Percentiles rank a stretch among this genome's conserved stretches.
Evolutionary conservation across 2,797 vertebrate species (phyloP).

Genomic region (Hypotaenidia philippensis): DNA sequence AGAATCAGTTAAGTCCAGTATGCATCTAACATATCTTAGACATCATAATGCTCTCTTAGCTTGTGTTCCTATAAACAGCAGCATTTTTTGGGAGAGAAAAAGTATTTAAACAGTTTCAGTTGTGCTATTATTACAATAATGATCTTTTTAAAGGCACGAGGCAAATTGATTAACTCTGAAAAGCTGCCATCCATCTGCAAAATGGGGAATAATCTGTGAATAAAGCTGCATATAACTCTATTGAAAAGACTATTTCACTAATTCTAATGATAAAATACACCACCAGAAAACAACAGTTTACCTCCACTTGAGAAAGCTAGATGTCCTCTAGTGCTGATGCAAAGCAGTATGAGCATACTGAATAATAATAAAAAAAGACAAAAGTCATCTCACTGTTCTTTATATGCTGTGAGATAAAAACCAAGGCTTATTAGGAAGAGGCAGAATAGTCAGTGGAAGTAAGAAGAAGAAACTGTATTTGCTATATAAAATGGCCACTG

Average conservation of each 20-base stretch:
- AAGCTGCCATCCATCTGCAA: neutral
- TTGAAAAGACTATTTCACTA: slow-evolving; percentile 1
- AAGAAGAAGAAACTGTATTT: neutral
- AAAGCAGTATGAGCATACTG: neutral
- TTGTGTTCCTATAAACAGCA: neutral
- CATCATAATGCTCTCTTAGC: neutral
- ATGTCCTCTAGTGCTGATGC: neutral
- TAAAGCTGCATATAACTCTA: neutral
- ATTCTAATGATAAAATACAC: neutral
- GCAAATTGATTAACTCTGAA: slow-evolving; percentile 35
- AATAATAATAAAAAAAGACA: neutral
- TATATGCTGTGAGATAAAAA: neutral
- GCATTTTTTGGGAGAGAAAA: neutral
- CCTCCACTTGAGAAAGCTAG: neutral
- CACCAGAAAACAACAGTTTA: neutral
- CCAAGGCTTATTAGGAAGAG: neutral
- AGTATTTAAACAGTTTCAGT: neutral
- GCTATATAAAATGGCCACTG: neutral
- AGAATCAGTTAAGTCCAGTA: neutral
- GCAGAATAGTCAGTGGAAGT: neutral
- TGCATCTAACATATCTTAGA: neutral
- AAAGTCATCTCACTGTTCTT: neutral
- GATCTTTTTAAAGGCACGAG: neutral
- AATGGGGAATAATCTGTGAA: slow-evolving; percentile 22
- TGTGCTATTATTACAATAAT: neutral